These are phyloP conservation scores for Casuarius casuarius DNA, from an alignment of 2,113 vertebrate species.

Conservation along the genomic window DNA sequence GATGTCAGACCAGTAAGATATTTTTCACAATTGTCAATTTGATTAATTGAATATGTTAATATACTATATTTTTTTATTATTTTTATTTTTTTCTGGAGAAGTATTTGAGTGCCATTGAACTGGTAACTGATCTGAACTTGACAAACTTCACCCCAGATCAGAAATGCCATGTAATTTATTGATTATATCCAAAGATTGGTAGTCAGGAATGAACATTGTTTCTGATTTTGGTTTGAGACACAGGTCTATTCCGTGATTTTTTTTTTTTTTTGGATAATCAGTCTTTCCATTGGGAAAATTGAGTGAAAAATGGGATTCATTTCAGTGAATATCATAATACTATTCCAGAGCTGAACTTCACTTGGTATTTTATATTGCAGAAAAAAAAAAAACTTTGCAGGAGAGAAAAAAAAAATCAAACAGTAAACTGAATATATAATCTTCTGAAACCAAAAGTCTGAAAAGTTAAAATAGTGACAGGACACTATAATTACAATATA, in stretches of 20 bases:
- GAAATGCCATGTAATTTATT: not conserved
- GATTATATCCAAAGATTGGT: not conserved
- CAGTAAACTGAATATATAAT: not conserved
- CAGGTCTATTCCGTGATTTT: not conserved
- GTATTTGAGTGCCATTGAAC: not conserved
- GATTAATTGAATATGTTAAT: not conserved
- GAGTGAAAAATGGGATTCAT: not conserved
- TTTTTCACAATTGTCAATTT: not conserved
- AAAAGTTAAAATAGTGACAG: not conserved
- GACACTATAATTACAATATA: not conserved
- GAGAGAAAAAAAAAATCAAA: not conserved
- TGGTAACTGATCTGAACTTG: not conserved
- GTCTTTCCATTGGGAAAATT: not conserved
- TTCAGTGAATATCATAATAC: not conserved
- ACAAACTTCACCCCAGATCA: not conserved
- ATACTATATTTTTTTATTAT: not conserved
- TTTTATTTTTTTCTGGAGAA: not conserved
- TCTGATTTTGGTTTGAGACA: not conserved
- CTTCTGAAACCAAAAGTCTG: not conserved
- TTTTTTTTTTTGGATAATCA: not conserved
- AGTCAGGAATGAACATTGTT: not conserved
- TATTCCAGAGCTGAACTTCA: not conserved
- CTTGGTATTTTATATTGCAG: not conserved
- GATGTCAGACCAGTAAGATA: conserved; percentile 97
- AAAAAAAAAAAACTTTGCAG: not conserved